Conservation (phyloP, 2,797 vertebrate species). For the Philypnodon macrostomus region DNA sequence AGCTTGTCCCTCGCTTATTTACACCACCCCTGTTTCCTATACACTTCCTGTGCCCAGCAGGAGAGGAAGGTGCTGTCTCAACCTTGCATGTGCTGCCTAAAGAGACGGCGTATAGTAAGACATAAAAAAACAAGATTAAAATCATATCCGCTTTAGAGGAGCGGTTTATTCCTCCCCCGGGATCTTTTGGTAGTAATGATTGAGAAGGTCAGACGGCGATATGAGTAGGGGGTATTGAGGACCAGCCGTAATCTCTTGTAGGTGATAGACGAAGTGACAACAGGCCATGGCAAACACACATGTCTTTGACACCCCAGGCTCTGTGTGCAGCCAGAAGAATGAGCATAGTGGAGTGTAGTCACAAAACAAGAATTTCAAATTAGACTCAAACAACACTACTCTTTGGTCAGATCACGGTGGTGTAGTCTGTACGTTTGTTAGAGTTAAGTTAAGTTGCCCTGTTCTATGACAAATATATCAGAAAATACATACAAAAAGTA, state of each 20-base stretch:
- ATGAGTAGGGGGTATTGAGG: slow-evolving; percentile 39
- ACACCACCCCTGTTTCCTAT: slow-evolving; percentile 65
- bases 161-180: slow-evolving; percentile 16
- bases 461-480: too few relatives aligned
- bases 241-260: slow-evolving; percentile 60
- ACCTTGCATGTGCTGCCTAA: slow-evolving; percentile 25
- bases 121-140: slow-evolving; percentile 17
- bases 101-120: slow-evolving; percentile 22
- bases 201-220: slow-evolving; percentile 31
- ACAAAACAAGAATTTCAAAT: too few relatives aligned
- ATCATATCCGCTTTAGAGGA: slow-evolving; percentile 12
- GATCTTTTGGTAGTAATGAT: slow-evolving; percentile 22
- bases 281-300: slow-evolving; percentile 60
- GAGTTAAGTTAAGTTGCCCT: too few relatives aligned
- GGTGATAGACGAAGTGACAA: slow-evolving; percentile 66
- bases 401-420: too few relatives aligned
- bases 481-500: too few relatives aligned
- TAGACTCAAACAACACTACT: too few relatives aligned
- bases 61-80: slow-evolving; percentile 53
- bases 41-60: slow-evolving; percentile 58
- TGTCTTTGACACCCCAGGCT: slow-evolving; percentile 59
- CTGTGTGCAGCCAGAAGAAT: slow-evolving; percentile 40
- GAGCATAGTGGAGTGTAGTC: too few relatives aligned
- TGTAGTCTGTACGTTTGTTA: too few relatives aligned
- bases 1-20: slow-evolving; percentile 61